Conservation (phyloP, 64 coral and sea anemone species). For the Actinia equina region DNA sequence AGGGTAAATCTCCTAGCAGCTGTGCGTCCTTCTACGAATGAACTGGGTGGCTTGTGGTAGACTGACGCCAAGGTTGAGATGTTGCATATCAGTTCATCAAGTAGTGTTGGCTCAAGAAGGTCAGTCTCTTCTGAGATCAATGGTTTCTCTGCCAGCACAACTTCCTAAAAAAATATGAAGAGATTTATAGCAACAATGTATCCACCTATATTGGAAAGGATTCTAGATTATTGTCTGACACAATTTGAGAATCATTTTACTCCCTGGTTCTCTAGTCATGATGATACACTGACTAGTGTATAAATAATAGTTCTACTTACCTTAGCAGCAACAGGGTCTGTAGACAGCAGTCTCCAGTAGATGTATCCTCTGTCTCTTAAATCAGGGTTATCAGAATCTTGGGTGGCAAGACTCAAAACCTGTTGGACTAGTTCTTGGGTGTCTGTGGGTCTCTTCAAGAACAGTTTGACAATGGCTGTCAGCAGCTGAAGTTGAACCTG, state of each 20-base stretch:
- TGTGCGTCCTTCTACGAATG: slow-evolving; percentile 98
- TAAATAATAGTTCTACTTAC: slow-evolving; percentile 14
- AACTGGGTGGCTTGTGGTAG: slow-evolving; percentile 97
- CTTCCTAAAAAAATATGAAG: slow-evolving; percentile 62
- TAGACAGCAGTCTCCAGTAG: slow-evolving; percentile 95
- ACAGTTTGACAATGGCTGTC: slow-evolving; percentile 96
- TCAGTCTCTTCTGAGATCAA: slow-evolving; percentile 98
- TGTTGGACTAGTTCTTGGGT: slow-evolving; percentile 98
- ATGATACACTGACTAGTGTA: no score
- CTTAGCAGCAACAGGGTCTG: slow-evolving; percentile 98
- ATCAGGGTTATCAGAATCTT: slow-evolving; percentile 98
- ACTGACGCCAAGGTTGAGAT: slow-evolving; percentile 97
- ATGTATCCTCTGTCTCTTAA: slow-evolving; percentile 94
- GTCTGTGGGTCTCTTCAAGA: slow-evolving; percentile 94
- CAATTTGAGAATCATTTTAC: no score
- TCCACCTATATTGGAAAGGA: no score
- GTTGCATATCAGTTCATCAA: slow-evolving; percentile 97
- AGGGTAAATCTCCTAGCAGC: slow-evolving; percentile 92
- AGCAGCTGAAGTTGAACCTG: slow-evolving; percentile 97
- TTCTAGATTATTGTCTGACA: no score
- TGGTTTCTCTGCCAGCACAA: slow-evolving; percentile 95
- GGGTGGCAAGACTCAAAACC: slow-evolving; percentile 91
- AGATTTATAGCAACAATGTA: no score
- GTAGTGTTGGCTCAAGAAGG: slow-evolving; percentile 80
- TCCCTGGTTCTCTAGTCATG: no score